phyloP scores from a whole-genome alignment of 2,888 invertebrate species.

The Heliconius cydno region DNA sequence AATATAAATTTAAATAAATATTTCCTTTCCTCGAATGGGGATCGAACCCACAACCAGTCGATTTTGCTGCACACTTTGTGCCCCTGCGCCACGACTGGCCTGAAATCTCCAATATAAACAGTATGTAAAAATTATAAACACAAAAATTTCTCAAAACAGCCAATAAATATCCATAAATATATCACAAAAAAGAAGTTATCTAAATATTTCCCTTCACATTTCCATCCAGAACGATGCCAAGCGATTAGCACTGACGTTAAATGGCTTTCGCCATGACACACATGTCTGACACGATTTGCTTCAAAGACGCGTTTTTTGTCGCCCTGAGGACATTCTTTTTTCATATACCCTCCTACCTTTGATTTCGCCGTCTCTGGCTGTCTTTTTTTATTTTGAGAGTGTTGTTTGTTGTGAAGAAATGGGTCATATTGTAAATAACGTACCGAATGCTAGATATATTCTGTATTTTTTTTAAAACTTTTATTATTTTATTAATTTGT shows the following conservation, averaged over 20 bases:
- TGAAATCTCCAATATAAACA: background rate
- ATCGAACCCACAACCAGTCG: no score
- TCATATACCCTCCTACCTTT: slow-evolving; percentile 15
- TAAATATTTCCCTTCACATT: slow-evolving; percentile 1
- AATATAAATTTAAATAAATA: no score
- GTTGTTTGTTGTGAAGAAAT: slow-evolving; percentile 17
- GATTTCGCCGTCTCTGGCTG: slow-evolving; percentile 21
- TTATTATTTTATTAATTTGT: background rate
- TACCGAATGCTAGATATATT: background rate
- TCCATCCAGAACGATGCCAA: slow-evolving; percentile 3
- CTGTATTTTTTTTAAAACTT: background rate
- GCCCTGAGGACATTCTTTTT: slow-evolving; percentile 23
- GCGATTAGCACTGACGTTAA: slow-evolving; percentile 26
- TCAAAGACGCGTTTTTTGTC: slow-evolving; percentile 23
- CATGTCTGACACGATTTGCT: slow-evolving; percentile 25
- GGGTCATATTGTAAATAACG: slow-evolving; percentile 9
- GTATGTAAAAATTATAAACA: background rate
- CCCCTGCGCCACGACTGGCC: background rate
- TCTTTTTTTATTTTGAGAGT: slow-evolving; percentile 11
- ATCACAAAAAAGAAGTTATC: background rate
- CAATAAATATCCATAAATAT: background rate
- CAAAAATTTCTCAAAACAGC: background rate
- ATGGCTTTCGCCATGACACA: slow-evolving; percentile 19
- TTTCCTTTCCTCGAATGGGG: no score
- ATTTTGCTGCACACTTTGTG: no score